Evolutionary conservation across 2,113 vertebrate species (phyloP), one percentile per base, ranked within the genome.

Genomic region (Callocephalon fimbriatum): DNA sequence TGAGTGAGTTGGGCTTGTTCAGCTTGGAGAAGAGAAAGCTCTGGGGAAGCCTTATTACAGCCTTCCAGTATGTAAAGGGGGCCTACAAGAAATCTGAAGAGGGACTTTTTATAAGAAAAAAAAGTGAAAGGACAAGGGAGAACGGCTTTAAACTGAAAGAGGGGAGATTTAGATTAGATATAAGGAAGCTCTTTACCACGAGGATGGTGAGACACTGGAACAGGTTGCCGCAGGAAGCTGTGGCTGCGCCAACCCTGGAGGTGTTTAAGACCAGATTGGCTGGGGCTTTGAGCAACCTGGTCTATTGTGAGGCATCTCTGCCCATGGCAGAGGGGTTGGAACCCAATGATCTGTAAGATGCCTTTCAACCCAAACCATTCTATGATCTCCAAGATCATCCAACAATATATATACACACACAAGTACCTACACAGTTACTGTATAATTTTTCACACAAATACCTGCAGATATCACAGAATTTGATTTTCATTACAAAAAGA

Each of bases 361-460:
- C 56, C 56, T 58, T 58, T 14, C 21, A 58, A 58, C 21, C 13
- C 32, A 58, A 58, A 35, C 32, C 32, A 35, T 58, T 58, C 20
- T 58, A 22, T 58, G 20, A 38, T n/a, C 15, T 23, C 40, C 42
- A 7, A 82, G 20, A 29, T 73, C 29, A 59, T 38, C 10, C 47
- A 77, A 25, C 0, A 51, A 10, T 23, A 26, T 10, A 42, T 1
- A 17, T 0, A 5, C 4, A n/a, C 7, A 15, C 17, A 31, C 5
- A 54, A 54, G 21, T 9, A 47, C 22, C 2, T 16, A 63, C 20
- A 20, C 13, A 23, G 2, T 40, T 26, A 14, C 16, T 17, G 7
- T 26, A 67, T 26, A 65, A 13, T 12, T 17, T 53, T 22, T 21
- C 48, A 21, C 37, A 59, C 15, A 26, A 45, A 29, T 48, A 37